Evolutionary conservation across 2,888 invertebrate genomes (phyloP).

Genomic region (Oscheius sp.): DNA sequence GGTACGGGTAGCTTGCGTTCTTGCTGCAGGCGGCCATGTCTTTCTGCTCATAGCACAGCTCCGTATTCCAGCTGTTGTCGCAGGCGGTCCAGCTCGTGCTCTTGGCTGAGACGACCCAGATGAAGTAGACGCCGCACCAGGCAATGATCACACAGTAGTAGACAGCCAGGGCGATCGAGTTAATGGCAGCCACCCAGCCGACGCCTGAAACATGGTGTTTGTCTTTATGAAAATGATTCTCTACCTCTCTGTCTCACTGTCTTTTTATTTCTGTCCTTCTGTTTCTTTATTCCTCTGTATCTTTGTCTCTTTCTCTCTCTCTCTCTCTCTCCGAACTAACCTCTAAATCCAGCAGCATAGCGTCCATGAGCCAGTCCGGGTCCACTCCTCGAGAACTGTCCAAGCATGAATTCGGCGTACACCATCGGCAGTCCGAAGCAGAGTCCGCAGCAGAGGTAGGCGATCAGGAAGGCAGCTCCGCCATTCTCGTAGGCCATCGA

Average conservation of each 20-base stretch:
- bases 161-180: conserved; percentile 92
- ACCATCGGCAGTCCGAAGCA: conserved; percentile 73
- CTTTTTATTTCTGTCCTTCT: no score
- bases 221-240: no score
- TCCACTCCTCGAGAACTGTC: conserved; percentile 59
- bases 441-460: conserved; percentile 73
- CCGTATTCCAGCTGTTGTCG: conserved; percentile 45
- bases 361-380: conserved; percentile 16
- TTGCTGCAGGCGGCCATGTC: not conserved
- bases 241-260: no score
- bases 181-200: conserved; percentile 90
- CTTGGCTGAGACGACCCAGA: conserved; percentile 36
- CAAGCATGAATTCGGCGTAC: conserved; percentile 73
- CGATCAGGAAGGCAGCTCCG: conserved; percentile 74
- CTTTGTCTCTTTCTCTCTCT: no score
- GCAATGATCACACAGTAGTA: conserved; percentile 95
- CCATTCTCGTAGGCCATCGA: conserved; percentile 57
- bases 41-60: not conserved
- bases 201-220: conserved; percentile 77
- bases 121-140: conserved; percentile 87
- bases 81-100: conserved; percentile 44
- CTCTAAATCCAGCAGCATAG: conserved; percentile 31
- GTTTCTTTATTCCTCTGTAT: no score
- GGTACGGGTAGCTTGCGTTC: not conserved
- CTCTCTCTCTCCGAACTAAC: not conserved